Base-by-base conservation (phyloP, 2,797 vertebrate species). In the Siniperca obscura region DNA sequence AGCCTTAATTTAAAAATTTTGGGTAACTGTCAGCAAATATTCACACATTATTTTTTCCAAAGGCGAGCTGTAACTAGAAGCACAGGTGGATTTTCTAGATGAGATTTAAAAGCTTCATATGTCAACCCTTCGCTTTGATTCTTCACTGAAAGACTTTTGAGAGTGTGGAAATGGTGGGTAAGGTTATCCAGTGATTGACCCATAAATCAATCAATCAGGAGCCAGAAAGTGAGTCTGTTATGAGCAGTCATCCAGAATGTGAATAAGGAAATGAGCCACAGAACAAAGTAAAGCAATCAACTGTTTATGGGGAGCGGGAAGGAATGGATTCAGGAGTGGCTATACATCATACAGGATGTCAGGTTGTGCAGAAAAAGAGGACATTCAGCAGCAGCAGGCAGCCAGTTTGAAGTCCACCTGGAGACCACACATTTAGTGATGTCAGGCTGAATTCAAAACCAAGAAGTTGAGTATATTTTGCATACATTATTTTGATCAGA, bases 261-360 rank as follows among this genome's bases (percentile, higher is more conserved):
- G 85, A 86, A 84, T 80, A 80, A 85, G 89, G 82, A 91, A 87
- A 91, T 91, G 91, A 93, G 84, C 91, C 89, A 91, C 87, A 79
- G 89, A 93, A 94, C 89, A 94, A 95, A 94, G 93, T 87, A 81
- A 95, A 85, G 90, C 91, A 94, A 94, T 95, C 92, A 92, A 82
- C 86, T 85, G 86, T 94, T 95, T 84, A 85, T 88, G 80, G 74
- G 27, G 61, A 80, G 85, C 5, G 25, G 85, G 81, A 77, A 60
- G 73, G 71, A 74, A 85, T 82, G 79, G 82, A 34, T 73, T 78
- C 64, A 70, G 21, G 74, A 78, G 81, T 19, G 72, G 77, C 81
- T 55, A 88, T 94, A 84, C 84, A 91, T 95, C 91, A 90, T 80
- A 57, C 38, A 62, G 57, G 38, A 67, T 78, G 85, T 90, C 83